Evolutionary conservation across 1,140 invertebrate genomes (phyloP), one percentile per base, ranked within the genome.

Genomic region (Chironomus striatipennis): DNA sequence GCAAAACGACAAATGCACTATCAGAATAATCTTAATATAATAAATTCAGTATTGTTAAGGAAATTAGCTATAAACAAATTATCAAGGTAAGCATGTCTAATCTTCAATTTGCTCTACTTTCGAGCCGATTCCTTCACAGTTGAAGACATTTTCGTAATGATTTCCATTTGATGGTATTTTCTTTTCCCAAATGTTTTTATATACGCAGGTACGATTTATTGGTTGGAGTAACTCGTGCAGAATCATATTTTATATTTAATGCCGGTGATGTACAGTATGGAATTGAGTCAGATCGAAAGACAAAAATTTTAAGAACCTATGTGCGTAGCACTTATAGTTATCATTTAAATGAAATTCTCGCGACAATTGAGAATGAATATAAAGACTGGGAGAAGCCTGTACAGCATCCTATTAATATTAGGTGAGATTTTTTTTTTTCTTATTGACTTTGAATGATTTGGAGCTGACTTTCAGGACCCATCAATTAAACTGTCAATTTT

Each of bases 351-450:
- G 92, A 94, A 83, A 94, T 94, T 77, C 84, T 93, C 47, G 92
- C 92, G 2, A 93, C 92, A 8, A 93, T 94, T 78, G 91, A 98
- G 77, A 98, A 98, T 83, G 95, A 98, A 81, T 99, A 99, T 83
- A 98, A 95, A 2, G 95, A 98, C 81, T 98, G 96, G 96, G 94
- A 97, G 79, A 87, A 92, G 77, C 94, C 95, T 2, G 90, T 95
- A 8, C 93, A 95, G 79, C 94, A 97, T 88, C 94, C 95, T 24
- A 92, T 95, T 77, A 93, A 93, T 83, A 93, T 96, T 67, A 88
- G 88, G 89, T 90, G 83, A 82, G 79, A 24, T 6, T 34, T 34
- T n/a, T n/a, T n/a, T n/a, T n/a, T n/a, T n/a, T n/a, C n/a, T n/a
- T 34, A 34, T 34, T 34, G 24, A 34, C 24, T 2, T 34, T 34